These are phyloP conservation scores for Suillia variegata DNA, from an alignment of 2,888 invertebrate genomes.

Conservation along the genomic window DNA sequence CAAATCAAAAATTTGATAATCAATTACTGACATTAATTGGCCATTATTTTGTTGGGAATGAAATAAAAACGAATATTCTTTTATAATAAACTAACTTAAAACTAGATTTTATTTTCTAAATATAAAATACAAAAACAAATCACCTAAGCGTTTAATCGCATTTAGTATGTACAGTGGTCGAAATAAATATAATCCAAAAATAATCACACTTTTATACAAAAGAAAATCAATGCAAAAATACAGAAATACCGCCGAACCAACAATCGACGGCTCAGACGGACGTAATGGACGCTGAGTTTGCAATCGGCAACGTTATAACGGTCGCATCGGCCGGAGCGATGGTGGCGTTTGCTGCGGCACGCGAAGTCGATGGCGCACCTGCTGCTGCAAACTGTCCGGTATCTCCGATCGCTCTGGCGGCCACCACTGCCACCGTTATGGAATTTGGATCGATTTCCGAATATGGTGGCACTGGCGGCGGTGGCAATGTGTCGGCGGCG, in stretches of 20 bases:
- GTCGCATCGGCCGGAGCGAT: neutral
- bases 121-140: neutral
- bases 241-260: too few species aligned
- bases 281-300: slow-evolving; percentile 21
- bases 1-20: too few species aligned
- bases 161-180: slow-evolving; percentile 15
- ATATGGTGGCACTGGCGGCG: slow-evolving; percentile 38
- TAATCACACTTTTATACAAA: slow-evolving; percentile 22
- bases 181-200: slow-evolving; percentile 17
- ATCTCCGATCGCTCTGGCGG: slow-evolving; percentile 9
- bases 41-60: too few species aligned
- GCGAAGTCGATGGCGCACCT: slow-evolving; percentile 40
- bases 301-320: slow-evolving; percentile 13
- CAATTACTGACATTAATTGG: too few species aligned
- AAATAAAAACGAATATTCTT: too few species aligned
- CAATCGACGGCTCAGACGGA: slow-evolving; percentile 17
- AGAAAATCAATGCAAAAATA: neutral
- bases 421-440: neutral
- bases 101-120: too few species aligned
- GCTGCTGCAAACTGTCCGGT: neutral
- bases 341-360: slow-evolving; percentile 26
- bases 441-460: slow-evolving; percentile 34
- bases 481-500: neutral
- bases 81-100: too few species aligned
- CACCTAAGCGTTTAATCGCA: neutral